Percentiles rank a stretch among this genome's conserved stretches.
These are phyloP conservation scores for Cataglyphis cursor DNA, from an alignment of 2,888 invertebrate genomes.

Conservation along the genomic window DNA sequence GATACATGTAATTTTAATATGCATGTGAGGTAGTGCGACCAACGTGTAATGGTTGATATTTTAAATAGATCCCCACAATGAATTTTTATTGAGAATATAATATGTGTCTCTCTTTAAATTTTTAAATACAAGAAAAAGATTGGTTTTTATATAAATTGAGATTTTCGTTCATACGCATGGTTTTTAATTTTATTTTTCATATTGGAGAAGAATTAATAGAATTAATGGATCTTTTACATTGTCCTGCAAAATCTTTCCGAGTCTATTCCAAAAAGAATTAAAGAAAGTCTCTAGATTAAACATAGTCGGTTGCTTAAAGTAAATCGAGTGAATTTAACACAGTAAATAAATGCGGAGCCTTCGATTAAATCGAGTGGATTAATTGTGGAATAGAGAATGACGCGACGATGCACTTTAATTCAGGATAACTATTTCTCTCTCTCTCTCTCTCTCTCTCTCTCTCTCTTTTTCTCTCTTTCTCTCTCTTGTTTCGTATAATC, in stretches of 20 bases:
- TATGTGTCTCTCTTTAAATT: neutral
- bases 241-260: neutral
- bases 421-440: slow-evolving; percentile 6
- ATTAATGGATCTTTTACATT: slow-evolving; percentile 10
- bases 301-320: slow-evolving; percentile 17
- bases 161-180: neutral
- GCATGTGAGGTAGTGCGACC: neutral
- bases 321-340: slow-evolving; percentile 39
- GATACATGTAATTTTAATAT: neutral
- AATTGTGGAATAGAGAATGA: slow-evolving; percentile 21
- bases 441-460: neutral
- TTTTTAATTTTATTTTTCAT: neutral
- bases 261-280: neutral
- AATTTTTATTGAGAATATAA: neutral
- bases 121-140: neutral
- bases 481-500: neutral
- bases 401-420: slow-evolving; percentile 22
- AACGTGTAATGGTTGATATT: neutral
- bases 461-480: neutral
- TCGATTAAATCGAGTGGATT: slow-evolving; percentile 37
- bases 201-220: neutral
- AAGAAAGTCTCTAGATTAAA: slow-evolving; percentile 19
- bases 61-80: neutral
- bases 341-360: slow-evolving; percentile 32
- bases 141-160: neutral